Evolutionary conservation across 2,113 vertebrate species (phyloP), one percentile per base, ranked within the genome.

Genomic region (Atherinomorus stipes): DNA sequence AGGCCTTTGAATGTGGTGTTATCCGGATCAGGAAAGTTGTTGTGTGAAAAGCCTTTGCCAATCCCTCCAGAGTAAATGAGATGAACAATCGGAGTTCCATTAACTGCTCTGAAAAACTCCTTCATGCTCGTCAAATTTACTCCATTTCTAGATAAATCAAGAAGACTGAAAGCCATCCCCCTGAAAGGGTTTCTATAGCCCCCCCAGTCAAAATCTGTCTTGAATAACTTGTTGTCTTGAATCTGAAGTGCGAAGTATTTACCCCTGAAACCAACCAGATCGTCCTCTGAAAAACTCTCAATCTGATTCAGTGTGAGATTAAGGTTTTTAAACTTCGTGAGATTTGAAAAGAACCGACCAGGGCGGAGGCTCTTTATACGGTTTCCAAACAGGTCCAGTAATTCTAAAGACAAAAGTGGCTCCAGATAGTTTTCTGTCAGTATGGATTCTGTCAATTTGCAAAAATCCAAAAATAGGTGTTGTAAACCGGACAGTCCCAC

Each of bases 171-270:
- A 0, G 67, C 26, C 65, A 96, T 91, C 37, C 88, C 90, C 85
- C 68, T 91, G 54, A 98, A 96, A 0, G 95, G 96, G 85, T 95
- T 98, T 66, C 87, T 87, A 38, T 96, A 98, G 7, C 25, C 60
- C 18, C 50, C 64, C 95, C 94, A 95, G 73, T 88, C 3, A 0
- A 47, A 0, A 31, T 37, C 26, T 26, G 23, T 73, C 4, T 0
- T 18, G 15, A 5, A 7, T 1, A 97, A 59, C 0, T 0, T 0
- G 65, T 92, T 95, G 4, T n/a, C 45, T 0, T 37, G 2, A 4
- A 99, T 74, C 9, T 98, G 68, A 2, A 82, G 2, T 0, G 12
- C 25, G 15, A 98, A 94, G 0, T 21, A n/a, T 84, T 95, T 98
- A 16, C 95, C 93, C 50, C 12, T 91, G 77, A 98, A 96, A 21